Conservation (phyloP, 1,140 invertebrate species). For the Zaprionus kolodkinae region DNA sequence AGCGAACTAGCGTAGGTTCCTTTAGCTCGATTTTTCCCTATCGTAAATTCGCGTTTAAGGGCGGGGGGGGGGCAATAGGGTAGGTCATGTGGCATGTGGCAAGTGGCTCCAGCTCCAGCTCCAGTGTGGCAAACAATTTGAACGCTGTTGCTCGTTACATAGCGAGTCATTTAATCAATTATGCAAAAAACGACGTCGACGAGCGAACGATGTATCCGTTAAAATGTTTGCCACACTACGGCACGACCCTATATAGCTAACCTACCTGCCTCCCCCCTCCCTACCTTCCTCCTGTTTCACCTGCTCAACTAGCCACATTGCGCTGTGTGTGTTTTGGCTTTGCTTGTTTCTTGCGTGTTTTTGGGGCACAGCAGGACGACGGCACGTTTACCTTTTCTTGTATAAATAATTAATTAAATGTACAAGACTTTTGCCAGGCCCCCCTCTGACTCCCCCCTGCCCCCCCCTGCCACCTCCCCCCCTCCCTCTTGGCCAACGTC, state of each 20-base stretch:
- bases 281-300: background rate
- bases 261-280: no score
- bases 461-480: background rate
- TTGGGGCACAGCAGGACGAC: conserved; percentile 18
- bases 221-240: conserved; percentile 64
- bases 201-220: conserved; percentile 72
- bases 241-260: background rate
- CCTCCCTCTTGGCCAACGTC: background rate
- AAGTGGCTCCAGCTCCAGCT: conserved; percentile 11
- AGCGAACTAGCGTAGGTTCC: conserved; percentile 7
- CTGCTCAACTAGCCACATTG: background rate
- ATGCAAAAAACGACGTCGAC: conserved; percentile 78
- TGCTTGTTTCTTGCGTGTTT: conserved; percentile 47
- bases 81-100: conserved; percentile 14
- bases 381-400: conserved; percentile 79
- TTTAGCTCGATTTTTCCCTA: conserved; percentile 44
- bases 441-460: background rate
- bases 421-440: conserved; percentile 57
- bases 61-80: no score
- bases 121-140: conserved; percentile 42
- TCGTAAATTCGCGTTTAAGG: conserved; percentile 68
- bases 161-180: conserved; percentile 80
- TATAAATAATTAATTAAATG: conserved; percentile 82
- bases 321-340: conserved; percentile 13
- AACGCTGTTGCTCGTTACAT: conserved; percentile 56